phyloP scores from a whole-genome alignment of 2,797 vertebrate species.

The Borostomias antarcticus region DNA sequence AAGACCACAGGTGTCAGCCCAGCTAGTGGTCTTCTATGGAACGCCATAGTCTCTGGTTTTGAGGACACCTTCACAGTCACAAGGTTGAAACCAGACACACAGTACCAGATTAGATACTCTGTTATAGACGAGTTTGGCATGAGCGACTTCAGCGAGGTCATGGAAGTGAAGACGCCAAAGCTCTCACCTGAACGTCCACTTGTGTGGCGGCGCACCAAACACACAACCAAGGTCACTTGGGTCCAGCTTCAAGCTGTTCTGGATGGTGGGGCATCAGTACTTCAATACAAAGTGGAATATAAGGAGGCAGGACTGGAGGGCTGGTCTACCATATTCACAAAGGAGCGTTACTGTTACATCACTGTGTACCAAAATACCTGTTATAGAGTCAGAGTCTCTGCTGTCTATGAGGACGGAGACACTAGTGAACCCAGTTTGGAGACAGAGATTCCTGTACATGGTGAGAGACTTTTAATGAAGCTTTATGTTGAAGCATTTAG shows the following conservation, averaged over 20 bases:
- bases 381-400: constrained; percentile 1
- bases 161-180: background rate
- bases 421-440: constrained; percentile 25
- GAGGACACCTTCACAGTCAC: constrained; percentile 4
- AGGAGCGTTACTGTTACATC: background rate
- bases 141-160: constrained; percentile 4
- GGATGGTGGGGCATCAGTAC: background rate
- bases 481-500: no score
- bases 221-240: background rate
- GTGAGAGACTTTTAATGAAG: constrained; percentile 16
- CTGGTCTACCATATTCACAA: background rate
- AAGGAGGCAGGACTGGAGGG: background rate
- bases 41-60: accelerated
- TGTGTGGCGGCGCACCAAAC: background rate
- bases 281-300: background rate
- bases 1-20: background rate
- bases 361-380: background rate
- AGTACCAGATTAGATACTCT: constrained; percentile 25
- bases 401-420: constrained; percentile 19
- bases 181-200: background rate
- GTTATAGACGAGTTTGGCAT: constrained; percentile 2
- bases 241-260: background rate
- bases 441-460: constrained; percentile 11
- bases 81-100: background rate
- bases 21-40: background rate